A percentile compares a stretch with the other conserved stretches of the same genome.
Evolutionary conservation across 2,113 vertebrate genomes (phyloP).

Genomic region (Podocnemis expansa): DNA sequence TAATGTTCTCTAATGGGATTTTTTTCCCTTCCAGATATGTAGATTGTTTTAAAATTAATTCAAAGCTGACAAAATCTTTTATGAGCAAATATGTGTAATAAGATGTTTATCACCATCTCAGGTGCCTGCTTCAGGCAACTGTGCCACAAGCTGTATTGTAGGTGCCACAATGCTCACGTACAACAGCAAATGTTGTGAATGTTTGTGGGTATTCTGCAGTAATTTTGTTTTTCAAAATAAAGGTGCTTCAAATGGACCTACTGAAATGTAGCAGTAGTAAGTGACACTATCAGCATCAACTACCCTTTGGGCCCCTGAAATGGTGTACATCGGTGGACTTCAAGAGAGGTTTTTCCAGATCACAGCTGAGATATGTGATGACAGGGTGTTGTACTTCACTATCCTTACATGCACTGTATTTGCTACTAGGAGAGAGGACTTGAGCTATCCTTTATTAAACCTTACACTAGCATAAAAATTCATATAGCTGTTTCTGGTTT

Average conservation of each 20-base stretch:
- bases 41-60: neutral
- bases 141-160: rapidly evolving
- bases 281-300: neutral
- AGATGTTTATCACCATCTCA: neutral
- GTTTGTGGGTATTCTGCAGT: neutral
- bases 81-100: neutral
- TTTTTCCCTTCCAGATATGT: neutral
- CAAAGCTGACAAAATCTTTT: neutral
- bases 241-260: neutral
- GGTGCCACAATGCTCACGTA: neutral
- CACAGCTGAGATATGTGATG: neutral
- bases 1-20: neutral
- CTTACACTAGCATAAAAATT: neutral
- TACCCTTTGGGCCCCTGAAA: neutral
- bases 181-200: neutral
- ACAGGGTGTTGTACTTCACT: neutral
- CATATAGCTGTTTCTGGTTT: neutral
- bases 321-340: neutral
- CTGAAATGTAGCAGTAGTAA: neutral
- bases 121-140: neutral
- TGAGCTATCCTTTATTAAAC: neutral
- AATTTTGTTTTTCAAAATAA: neutral
- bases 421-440: neutral
- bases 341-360: neutral
- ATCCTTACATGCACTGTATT: neutral